Evolutionary conservation across 2,888 invertebrate genomes (phyloP).

Genomic region (Lamellibrachia satsuma): DNA sequence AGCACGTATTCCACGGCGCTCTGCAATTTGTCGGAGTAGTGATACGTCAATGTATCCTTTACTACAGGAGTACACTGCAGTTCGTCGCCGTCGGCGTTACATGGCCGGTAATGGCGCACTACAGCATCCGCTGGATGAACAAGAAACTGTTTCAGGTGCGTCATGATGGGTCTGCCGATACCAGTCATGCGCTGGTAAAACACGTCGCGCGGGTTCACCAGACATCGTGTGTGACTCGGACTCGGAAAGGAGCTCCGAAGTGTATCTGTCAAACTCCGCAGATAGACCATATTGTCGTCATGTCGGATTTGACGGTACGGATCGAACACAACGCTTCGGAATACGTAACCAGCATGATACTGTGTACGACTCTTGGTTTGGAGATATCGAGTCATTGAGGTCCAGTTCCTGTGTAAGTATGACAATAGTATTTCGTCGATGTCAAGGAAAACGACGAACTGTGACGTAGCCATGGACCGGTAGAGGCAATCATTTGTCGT

Average conservation of each 20-base stretch:
- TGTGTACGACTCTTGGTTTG: constrained; percentile 13
- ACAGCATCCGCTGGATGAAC: neutral
- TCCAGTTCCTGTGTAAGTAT: constrained; percentile 38
- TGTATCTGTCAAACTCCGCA: neutral
- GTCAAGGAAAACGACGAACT: constrained; percentile 54
- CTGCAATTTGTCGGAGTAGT: neutral
- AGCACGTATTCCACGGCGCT: neutral
- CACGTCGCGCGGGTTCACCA: neutral
- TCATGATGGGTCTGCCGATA: neutral
- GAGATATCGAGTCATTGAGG: constrained; percentile 28
- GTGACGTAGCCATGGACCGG: constrained; percentile 50
- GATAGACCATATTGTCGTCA: neutral
- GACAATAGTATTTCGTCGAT: constrained; percentile 59
- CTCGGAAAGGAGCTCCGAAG: neutral
- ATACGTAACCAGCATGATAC: neutral
- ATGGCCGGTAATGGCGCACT: neutral
- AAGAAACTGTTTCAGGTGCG: neutral
- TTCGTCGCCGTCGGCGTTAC: neutral
- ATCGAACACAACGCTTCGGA: neutral
- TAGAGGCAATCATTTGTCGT: constrained; percentile 61
- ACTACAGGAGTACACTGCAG: neutral
- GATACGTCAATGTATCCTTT: neutral
- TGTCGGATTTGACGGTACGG: neutral
- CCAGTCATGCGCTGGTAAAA: neutral
- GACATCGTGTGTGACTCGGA: neutral